Conservation (phyloP, 2,888 invertebrate species). For the Heliconius ismenius region DNA sequence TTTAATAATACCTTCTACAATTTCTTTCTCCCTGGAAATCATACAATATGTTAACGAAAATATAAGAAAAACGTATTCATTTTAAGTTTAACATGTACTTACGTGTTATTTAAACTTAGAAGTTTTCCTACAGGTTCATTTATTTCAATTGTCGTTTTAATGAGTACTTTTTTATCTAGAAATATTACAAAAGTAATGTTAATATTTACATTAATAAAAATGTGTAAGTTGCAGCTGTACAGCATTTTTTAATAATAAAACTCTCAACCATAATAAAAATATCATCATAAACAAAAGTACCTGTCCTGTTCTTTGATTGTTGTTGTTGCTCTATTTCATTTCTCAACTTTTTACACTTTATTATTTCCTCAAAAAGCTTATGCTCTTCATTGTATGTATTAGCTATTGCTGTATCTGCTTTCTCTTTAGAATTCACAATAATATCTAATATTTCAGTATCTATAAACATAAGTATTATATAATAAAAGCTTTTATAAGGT, state of each 20-base stretch:
- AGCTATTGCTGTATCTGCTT: slow-evolving; percentile 4
- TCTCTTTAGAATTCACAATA: slow-evolving; percentile 34
- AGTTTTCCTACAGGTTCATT: slow-evolving; percentile 43
- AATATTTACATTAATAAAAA: slow-evolving; percentile 13
- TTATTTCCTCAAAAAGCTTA: slow-evolving; percentile 54
- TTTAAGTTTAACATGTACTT: slow-evolving; percentile 46
- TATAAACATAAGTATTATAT: not conserved
- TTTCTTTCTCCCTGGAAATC: slow-evolving; percentile 54
- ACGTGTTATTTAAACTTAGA: slow-evolving; percentile 51
- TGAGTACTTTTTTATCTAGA: slow-evolving; percentile 57
- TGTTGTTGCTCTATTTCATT: slow-evolving; percentile 40
- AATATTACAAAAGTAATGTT: slow-evolving; percentile 32
- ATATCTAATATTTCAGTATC: slow-evolving; percentile 32
- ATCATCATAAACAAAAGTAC: not conserved
- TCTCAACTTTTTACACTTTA: slow-evolving; percentile 54
- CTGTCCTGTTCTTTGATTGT: slow-evolving; percentile 23
- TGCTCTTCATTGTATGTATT: slow-evolving; percentile 47
- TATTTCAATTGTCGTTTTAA: slow-evolving; percentile 68
- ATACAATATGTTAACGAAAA: not conserved
- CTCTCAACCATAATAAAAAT: not conserved
- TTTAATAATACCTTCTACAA: slow-evolving; percentile 60
- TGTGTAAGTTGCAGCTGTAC: too few relatives aligned
- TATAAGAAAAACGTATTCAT: not conserved
- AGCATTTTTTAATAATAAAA: too few relatives aligned
- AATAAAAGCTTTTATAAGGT: not conserved